Conservation (phyloP, 2,113 vertebrate species). For the Benitochromis conjunctus region DNA sequence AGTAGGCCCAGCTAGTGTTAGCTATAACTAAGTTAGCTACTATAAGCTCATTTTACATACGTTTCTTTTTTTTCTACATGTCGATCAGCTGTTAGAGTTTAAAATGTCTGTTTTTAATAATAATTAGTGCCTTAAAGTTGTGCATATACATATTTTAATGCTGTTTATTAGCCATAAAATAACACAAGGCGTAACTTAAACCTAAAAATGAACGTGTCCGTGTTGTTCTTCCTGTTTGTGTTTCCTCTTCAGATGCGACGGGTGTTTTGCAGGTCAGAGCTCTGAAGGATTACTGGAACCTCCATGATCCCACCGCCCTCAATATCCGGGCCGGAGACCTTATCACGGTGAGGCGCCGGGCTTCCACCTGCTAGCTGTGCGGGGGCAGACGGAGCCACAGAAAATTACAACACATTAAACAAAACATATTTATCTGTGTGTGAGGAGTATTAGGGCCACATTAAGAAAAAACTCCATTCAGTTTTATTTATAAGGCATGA, state of each 20-base stretch:
- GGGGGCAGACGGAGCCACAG: not conserved
- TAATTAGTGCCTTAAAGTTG: not conserved
- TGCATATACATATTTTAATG: not conserved
- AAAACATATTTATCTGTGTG: not conserved
- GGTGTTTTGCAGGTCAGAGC: constrained; percentile 92
- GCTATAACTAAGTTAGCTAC: accelerated
- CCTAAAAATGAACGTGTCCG: not conserved
- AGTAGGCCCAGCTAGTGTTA: not conserved
- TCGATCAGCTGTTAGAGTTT: not conserved
- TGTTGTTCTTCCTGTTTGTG: not conserved
- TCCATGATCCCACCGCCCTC: constrained; percentile 93
- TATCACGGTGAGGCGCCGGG: constrained; percentile 81
- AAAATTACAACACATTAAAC: not conserved
- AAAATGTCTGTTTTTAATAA: too few relatives aligned
- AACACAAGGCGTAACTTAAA: not conserved
- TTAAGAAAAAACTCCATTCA: not conserved
- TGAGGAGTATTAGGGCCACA: not conserved
- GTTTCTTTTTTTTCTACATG: not conserved
- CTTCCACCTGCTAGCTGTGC: not conserved
- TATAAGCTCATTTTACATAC: not conserved
- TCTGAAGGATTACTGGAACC: constrained; percentile 96
- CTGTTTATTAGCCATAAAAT: not conserved
- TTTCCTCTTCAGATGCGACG: constrained; percentile 81
- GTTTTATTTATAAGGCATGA: not conserved
- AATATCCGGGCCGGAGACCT: constrained; percentile 90